Conservation (phyloP, 2,888 invertebrate species). For the Latheticus oryzae region DNA sequence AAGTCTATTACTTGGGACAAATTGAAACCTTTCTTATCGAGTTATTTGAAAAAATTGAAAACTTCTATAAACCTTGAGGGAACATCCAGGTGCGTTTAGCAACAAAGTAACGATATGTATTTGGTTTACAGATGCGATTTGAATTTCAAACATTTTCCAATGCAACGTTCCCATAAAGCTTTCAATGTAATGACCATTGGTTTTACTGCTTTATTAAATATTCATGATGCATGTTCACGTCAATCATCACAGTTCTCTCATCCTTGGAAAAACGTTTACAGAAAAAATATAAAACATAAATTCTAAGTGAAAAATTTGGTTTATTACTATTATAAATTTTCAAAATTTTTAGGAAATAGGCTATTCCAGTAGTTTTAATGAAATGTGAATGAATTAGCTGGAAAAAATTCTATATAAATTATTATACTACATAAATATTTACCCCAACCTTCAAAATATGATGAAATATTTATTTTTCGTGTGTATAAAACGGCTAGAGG, state of each 20-base stretch:
- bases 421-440: slow-evolving; percentile 18
- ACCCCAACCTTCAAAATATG: slow-evolving; percentile 18
- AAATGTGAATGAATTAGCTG: slow-evolving; percentile 21
- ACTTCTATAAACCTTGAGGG: slow-evolving; percentile 13
- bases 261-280: slow-evolving; percentile 8
- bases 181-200: slow-evolving; percentile 27
- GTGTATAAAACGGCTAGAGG: background rate
- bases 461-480: slow-evolving; percentile 25
- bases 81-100: slow-evolving; percentile 33
- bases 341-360: too few species aligned
- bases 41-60: slow-evolving; percentile 29
- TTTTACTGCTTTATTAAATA: slow-evolving; percentile 29
- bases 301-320: too few species aligned
- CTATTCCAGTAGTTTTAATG: too few species aligned
- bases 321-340: too few species aligned
- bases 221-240: slow-evolving; percentile 24
- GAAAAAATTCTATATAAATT: slow-evolving; percentile 25
- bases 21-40: slow-evolving; percentile 20
- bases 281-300: too few species aligned
- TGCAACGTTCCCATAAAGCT: slow-evolving; percentile 22
- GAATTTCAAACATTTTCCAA: slow-evolving; percentile 30
- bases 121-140: slow-evolving; percentile 30
- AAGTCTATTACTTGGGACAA: slow-evolving; percentile 5
- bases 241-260: slow-evolving; percentile 17
- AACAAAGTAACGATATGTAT: slow-evolving; percentile 33